Base-by-base conservation (phyloP, 2,888 invertebrate genomes). In the Parelbella ahira region DNA sequence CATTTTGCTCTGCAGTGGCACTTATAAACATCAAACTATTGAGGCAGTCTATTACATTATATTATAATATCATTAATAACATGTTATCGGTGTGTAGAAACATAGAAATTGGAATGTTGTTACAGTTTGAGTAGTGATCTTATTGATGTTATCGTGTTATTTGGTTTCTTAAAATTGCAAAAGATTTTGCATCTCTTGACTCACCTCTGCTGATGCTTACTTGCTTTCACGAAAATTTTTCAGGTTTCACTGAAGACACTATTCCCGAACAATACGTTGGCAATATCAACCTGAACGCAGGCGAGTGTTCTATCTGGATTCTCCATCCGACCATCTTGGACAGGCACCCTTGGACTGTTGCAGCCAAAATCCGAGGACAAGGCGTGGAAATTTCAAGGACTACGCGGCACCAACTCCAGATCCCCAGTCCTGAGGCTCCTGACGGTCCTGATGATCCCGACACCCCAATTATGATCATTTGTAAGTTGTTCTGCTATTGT, bases 271-370 rank as follows among this genome's bases (percentile, higher is more conserved):
- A 0, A 50, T 81, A 75, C 51, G 6, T 4, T 0, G 30, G 54
- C 33, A 6, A 34, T 3, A 52, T 49, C 1, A 2, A 36, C 1
- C 44, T 70, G 0, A 1, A 25, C 0, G 11, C 0, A 0, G 74
- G 79, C 0, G 6, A 6, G 4, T 82, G 83, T 45, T 32, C 37
- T 11, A 49, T 83, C 2, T 3, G 15, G 0, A 59, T 76, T 1
- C 1, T n/a, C 0, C 8, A 44, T 3, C 67, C 77, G 0, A 49
- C 48, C 0, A 49, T 51, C 1, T 19, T 71, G 7, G 80, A 84
- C 32, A 25, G 51, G 5, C 66, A 64, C 3, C 75, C 80, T 0
- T 84, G 84, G 84, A 72, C 73, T 1, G 58, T 84, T 5, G 70
- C 58, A 1, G 70, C 68, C 13, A 74, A 57, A 49, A 37, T 75